Base-by-base conservation (phyloP, 2,797 vertebrate genomes). In the Sebastes matsubarae region DNA sequence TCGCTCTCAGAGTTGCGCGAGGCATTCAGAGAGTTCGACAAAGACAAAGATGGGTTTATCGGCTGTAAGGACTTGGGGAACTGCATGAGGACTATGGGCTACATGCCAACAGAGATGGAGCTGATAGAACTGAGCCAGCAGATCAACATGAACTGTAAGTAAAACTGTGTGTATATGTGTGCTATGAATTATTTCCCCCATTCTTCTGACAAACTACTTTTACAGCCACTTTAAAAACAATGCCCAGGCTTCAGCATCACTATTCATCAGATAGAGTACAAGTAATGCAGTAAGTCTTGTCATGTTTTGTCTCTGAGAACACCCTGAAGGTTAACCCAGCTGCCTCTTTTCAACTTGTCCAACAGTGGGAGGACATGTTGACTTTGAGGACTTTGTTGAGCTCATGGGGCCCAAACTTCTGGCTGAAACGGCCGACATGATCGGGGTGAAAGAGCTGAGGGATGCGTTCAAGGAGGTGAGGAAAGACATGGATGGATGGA, bases 71-170 rank as follows among this genome's bases (percentile, higher is more conserved):
- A 99, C 90, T 94, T 99, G 92, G 98, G 98, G 9, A 98, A 98
- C 94, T 99, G 98, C 93, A 99, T 99, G 98, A 96, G 98, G 32
- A 99, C 98, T 20, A 99, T 99, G 98, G 98, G 98, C 64, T 99
- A 98, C 95, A 99, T 99, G 98, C 98, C 98, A 29, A 99, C 98
- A 0, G 98, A 99, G 94, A 99, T 99, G 98, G 98, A 99, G 91
- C 95, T 99, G 36, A 99, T 99, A 4, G 98, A 99, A 80, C 95
- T 99, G 24, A 99, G 98, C 79, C 98, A 99, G 94, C 98, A 99
- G 94, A 98, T 99, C 94, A 99, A 99, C 96, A 99, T 99, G 98
- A 99, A 99, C 91, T 0, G 98, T 99, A 93, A 96, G 97, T 73
- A 72, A 68, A 82, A 36, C 50, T 32, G 16, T 36, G 9, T 8